Evolutionary conservation across 2,113 vertebrate species (phyloP), one percentile per base, ranked within the genome.

Genomic region (Romanogobio albipinnatus): DNA sequence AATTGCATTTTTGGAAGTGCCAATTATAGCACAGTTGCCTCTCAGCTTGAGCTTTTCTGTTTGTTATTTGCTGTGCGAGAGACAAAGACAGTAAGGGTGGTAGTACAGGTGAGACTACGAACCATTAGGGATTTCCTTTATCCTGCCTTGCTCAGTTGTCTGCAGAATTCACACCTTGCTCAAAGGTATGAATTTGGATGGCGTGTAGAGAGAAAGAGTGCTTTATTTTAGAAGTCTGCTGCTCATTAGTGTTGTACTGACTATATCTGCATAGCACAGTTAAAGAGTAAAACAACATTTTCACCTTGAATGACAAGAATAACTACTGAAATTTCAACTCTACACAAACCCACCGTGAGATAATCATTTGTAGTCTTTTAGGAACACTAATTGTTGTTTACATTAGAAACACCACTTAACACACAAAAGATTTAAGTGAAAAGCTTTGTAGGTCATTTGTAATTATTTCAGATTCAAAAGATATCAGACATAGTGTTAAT

Each of bases 121-220:
- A 83, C 86, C 89, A 76, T 33, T 81, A 81, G 89, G 86, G 90
- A 91, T 85, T 89, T 90, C 61, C 89, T 89, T 92, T 91, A 88
- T 73, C 43, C 43, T 89, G 90, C 90, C 90, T 86, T 86, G 58
- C 64, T 79, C 36, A 39, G 19, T 43, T 24, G 19, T 78, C 53
- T 78, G 53, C 53, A 26, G 36, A 62, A 39, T 79, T 76, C 82
- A 66, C 58, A 17, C 33, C 36, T 86, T 47, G n/a, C 80, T 82
- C 33, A 86, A 49, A 78, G 80, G 49, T 56, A n/a, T 36, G 45
- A 51, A 36, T 74, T 45, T 47, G 47, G 61, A 68, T 66, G 26
- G 39, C 24, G 61, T 24, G 8, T 64, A 49, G 26, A 84, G 82
- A 36, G 9, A 61, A 24, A 24, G 43, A 74, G 71, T 19, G 47